A percentile compares a stretch with the other conserved stretches of the same genome.
Evolutionary conservation across 2,113 vertebrate species (phyloP).

Genomic region (Lucifuga dentata): DNA sequence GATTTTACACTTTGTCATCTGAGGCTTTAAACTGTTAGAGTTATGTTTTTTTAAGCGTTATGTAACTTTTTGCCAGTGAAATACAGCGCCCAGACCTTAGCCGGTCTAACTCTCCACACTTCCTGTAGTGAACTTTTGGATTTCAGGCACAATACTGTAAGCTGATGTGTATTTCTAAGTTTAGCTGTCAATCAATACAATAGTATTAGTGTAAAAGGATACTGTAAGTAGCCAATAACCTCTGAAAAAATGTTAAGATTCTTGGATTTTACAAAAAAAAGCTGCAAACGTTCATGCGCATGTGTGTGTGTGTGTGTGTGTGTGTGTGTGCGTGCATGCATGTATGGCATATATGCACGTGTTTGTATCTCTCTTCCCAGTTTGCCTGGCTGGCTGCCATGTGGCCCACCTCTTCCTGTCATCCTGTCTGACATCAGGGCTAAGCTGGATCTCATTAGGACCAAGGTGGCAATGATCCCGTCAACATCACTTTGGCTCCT

Average conservation of each 20-base stretch:
- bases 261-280: conserved; percentile 3
- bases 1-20: conserved; percentile 70
- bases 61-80: conserved; percentile 69
- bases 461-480: conserved; percentile 82
- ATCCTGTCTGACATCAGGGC: conserved; percentile 81
- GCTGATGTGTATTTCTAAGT: conserved; percentile 47
- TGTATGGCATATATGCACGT: conserved; percentile 31
- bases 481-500: conserved; percentile 78
- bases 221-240: conserved; percentile 30
- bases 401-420: conserved; percentile 78
- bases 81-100: conserved; percentile 45
- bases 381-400: conserved; percentile 67
- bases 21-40: conserved; percentile 63
- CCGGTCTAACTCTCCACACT: conserved; percentile 29
- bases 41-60: conserved; percentile 75
- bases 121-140: conserved; percentile 41
- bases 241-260: conserved; percentile 12
- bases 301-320: conserved; percentile 5
- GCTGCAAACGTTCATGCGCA: neutral
- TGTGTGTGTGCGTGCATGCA: conserved; percentile 8
- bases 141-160: conserved; percentile 43
- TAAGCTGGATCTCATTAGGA: conserved; percentile 85
- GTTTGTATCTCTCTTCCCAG: conserved; percentile 36
- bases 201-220: conserved; percentile 46
- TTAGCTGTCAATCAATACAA: conserved; percentile 60